Evolutionary conservation across 1,140 invertebrate genomes (phyloP), one percentile per base, ranked within the genome.

Genomic region (Drosophila tsacasi): DNA sequence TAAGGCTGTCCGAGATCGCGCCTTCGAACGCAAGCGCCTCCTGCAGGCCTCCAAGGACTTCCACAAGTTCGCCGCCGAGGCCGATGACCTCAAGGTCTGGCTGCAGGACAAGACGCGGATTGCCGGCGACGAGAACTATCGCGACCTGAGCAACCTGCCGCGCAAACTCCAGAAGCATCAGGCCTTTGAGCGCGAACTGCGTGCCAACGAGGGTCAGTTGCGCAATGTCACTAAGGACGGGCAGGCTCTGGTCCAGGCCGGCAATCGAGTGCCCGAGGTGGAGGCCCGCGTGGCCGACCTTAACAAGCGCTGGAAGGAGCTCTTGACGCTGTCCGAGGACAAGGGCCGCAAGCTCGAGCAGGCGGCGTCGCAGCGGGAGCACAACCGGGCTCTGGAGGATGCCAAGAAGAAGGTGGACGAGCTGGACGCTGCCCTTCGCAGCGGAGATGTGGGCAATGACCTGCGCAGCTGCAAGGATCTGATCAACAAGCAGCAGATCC

Each of bases 151-250:
- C 42, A 99, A 99, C 91, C 94, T 99, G 42, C 97, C 98, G 68
- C 94, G 98, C 4, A 99, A 99, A 93, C 93, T 99, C 4, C 98
- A 99, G 93, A 99, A 99, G 91, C 99, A 99, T 91, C 98, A 99
- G 93, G 99, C 98, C 0, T 99, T 99, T 92, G 98, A 99, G 91
- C 94, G 98, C 21, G 99, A 99, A 92, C 93, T 99, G 8, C 95
- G 97, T 42, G 97, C 98, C 1, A 99, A 99, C 92, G 97, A 98
- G 93, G 97, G 97, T 17, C 97, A 98, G 91, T 93, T 99, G 13
- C 93, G 97, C 42, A 95, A 95, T 47, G 96, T 98, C 6, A 98
- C 98, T 75, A 97, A 97, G 83, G 94, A 95, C 54, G 97, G 96
- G 7, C 94, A 96, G 90, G 94, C 94, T 17, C 83, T 97, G 21